Conservation (phyloP, 2,888 invertebrate species). For the Agrypnus murinus region DNA sequence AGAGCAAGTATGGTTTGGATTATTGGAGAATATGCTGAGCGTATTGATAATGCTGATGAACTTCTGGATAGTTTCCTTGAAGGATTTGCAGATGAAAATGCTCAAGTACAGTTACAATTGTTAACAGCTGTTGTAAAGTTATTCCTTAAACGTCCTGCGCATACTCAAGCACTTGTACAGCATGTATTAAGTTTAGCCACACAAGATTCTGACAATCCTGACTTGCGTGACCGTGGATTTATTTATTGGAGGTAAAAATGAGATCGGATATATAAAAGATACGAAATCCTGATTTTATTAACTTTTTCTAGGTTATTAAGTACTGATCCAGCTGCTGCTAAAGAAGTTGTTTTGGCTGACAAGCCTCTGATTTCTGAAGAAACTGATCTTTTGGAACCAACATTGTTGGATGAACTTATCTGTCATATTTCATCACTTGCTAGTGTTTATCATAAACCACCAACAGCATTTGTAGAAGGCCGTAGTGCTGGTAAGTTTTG, state of each 20-base stretch:
- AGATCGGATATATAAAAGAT: neutral
- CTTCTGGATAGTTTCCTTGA: constrained; percentile 98
- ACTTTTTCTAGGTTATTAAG: constrained; percentile 79
- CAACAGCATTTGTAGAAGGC: constrained; percentile 98
- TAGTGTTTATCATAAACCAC: constrained; percentile 98
- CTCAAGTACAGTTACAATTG: constrained; percentile 87
- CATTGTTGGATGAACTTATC: constrained; percentile 96
- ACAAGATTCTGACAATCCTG: constrained; percentile 98
- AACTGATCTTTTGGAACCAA: constrained; percentile 98
- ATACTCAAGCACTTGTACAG: constrained; percentile 98
- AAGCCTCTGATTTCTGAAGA: constrained; percentile 99
- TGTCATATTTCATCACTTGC: constrained; percentile 99
- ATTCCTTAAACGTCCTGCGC: constrained; percentile 97
- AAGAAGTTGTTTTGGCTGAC: constrained; percentile 98
- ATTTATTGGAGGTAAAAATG: constrained; percentile 94
- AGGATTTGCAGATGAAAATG: constrained; percentile 73
- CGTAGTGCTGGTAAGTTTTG: constrained; percentile 69
- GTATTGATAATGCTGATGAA: constrained; percentile 99
- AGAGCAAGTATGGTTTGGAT: constrained; percentile 98
- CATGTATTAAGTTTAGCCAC: constrained; percentile 93
- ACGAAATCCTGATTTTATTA: neutral
- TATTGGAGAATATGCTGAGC: constrained; percentile 98
- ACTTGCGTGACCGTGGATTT: constrained; percentile 97
- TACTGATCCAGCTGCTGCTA: constrained; percentile 99
- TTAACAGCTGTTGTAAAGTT: constrained; percentile 98